Percentiles rank a stretch among this genome's conserved stretches.
Evolutionary conservation across 2,797 vertebrate genomes (phyloP).

Genomic region (Dendrocincla fuliginosa): DNA sequence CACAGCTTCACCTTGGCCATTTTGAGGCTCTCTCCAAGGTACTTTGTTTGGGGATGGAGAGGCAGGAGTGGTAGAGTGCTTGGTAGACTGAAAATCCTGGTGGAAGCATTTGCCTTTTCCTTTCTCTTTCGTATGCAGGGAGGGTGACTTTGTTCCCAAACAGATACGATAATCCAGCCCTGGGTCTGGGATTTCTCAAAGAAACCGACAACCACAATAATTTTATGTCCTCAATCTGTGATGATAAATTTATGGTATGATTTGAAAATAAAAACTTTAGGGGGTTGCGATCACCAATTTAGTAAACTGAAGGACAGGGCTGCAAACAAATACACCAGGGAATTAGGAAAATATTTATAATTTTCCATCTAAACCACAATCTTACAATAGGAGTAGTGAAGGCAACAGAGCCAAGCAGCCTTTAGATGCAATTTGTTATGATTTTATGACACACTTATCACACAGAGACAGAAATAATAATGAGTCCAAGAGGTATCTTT

Average conservation of each 20-base stretch:
- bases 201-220: neutral
- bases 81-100: neutral
- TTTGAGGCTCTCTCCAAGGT: neutral
- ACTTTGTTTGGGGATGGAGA: neutral
- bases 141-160: neutral
- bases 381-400: neutral
- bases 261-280: neutral
- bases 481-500: neutral
- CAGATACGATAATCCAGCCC: neutral
- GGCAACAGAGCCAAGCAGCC: neutral
- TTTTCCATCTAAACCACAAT: neutral
- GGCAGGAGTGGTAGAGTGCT: neutral
- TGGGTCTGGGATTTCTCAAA: neutral
- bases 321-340: neutral
- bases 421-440: neutral
- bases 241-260: neutral
- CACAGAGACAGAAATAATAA: neutral
- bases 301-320: neutral
- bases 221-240: neutral
- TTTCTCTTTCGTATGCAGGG: neutral
- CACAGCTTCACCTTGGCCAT: neutral
- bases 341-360: neutral
- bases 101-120: neutral
- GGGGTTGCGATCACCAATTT: fast-evolving
- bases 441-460: neutral